Evolutionary conservation across 2,797 vertebrate species (phyloP).

Genomic region (Enteromius afrohamiltoni): DNA sequence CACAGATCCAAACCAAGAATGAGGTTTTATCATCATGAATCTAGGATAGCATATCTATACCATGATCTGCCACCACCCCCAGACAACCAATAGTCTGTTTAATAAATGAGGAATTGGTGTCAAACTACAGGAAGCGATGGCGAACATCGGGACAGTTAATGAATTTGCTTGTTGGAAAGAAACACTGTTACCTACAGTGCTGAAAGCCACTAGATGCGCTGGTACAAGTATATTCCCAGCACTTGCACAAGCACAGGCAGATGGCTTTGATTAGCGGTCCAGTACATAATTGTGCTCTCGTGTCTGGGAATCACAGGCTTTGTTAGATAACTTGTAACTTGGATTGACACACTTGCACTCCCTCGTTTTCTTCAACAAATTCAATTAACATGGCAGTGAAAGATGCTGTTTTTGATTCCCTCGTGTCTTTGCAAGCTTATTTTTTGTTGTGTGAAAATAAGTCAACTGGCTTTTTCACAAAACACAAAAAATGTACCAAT

Average conservation of each 20-base stretch:
- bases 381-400: too few species aligned
- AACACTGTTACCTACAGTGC: too few species aligned
- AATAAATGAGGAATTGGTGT: neutral
- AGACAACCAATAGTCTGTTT: neutral
- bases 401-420: too few species aligned
- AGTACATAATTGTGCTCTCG: neutral
- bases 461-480: neutral
- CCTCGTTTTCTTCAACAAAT: too few species aligned
- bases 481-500: neutral
- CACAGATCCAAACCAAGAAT: conserved; percentile 50
- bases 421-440: too few species aligned
- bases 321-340: neutral
- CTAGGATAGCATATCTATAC: too few species aligned
- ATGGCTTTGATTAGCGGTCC: neutral
- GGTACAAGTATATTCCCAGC: neutral
- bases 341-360: too few species aligned
- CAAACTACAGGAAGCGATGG: neutral
- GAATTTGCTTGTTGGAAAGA: too few species aligned
- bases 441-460: too few species aligned
- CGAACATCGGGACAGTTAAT: neutral
- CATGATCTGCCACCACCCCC: neutral
- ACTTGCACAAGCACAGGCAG: neutral
- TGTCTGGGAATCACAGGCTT: neutral
- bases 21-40: too few species aligned
- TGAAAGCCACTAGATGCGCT: neutral